A percentile compares a stretch with the other conserved stretches of the same genome.
phyloP scores from a whole-genome alignment of 1,140 invertebrate species.

The Drosophila teissieri region DNA sequence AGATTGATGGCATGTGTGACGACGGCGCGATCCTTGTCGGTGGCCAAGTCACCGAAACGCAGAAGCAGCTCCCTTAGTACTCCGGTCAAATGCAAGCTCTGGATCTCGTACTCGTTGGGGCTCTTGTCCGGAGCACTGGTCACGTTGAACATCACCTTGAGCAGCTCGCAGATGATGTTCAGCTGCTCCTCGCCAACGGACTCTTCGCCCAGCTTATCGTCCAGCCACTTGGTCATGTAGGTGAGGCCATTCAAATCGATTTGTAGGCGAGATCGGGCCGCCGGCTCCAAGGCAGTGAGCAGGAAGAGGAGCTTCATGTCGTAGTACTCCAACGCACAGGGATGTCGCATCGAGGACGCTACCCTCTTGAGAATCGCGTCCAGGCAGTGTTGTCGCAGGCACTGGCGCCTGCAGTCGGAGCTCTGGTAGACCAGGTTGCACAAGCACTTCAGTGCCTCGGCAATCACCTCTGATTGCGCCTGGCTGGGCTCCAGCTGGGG shows the following conservation, averaged over 20 bases:
- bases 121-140: conserved; percentile 87
- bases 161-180: conserved; percentile 91
- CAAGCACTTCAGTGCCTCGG: conserved; percentile 94
- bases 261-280: conserved; percentile 89
- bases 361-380: conserved; percentile 91
- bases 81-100: conserved; percentile 89
- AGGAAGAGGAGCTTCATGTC: conserved; percentile 95
- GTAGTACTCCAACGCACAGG: conserved; percentile 92
- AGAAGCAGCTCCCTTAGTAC: conserved; percentile 90
- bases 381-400: conserved; percentile 89
- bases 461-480: conserved; percentile 64
- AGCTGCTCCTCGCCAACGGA: conserved; percentile 87
- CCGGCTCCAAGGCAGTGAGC: conserved; percentile 91
- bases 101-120: conserved; percentile 89
- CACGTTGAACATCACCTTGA: conserved; percentile 96
- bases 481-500: conserved; percentile 28
- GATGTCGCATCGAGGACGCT: conserved; percentile 66
- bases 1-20: conserved; percentile 89
- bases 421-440: conserved; percentile 96
- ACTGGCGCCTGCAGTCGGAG: conserved; percentile 88
- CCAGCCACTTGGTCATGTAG: conserved; percentile 92
- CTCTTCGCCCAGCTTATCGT: conserved; percentile 88
- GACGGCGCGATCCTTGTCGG: conserved; percentile 89
- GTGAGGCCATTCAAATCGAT: conserved; percentile 92
- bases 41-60: conserved; percentile 86